Evolutionary conservation across 2,888 invertebrate species (phyloP), one percentile per base, ranked within the genome.

Genomic region (Chaetoderma sp.): DNA sequence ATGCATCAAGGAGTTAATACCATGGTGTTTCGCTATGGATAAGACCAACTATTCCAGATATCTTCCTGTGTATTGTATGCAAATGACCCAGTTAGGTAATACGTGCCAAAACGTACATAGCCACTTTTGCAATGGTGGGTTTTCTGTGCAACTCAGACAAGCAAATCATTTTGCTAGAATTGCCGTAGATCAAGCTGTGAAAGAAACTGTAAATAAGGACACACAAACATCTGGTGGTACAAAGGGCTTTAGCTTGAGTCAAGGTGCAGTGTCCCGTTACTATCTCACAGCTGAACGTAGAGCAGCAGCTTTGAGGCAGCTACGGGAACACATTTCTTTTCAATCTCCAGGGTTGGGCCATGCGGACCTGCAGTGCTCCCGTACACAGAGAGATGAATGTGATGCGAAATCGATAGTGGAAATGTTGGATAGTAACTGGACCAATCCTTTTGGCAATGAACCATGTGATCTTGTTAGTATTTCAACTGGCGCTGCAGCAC

Each of bases 141-240:
- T 74, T 58, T 68, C 58, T 56, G 74, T 73, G 21, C 68, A 69
- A 47, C 28, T 65, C 6, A 58, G 65, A 6, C 21, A 28, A 6
- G 42, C 27, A 27, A 74, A 71, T 60, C 59, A 67, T n/a, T 74
- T 74, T 64, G 63, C 73, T 4, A n/a, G 57, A 28, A 71, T 71
- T 30, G 61, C 74, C 18, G 71, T 71, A 3, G 73, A 74, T 36
- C 58, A 68, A 32, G 65, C 65, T 18, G 62, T 59, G 36, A 56
- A 65, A 47, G 63, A 69, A 61, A 65, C 65, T 23, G 58, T 64
- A 1, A 72, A 72, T 36, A 68, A 62, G 36, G 72, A 72, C 39
- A 70, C 70, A 8, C 65, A 70, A 60, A 74, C 72, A 28, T 36
- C 65, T 54, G 68, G 65, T 50, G 70, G 72, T 23, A 73, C 61